A percentile compares a stretch with the other conserved stretches of the same genome.
Evolutionary conservation across 2,797 vertebrate species (phyloP).

Genomic region (Acomys russatus): DNA sequence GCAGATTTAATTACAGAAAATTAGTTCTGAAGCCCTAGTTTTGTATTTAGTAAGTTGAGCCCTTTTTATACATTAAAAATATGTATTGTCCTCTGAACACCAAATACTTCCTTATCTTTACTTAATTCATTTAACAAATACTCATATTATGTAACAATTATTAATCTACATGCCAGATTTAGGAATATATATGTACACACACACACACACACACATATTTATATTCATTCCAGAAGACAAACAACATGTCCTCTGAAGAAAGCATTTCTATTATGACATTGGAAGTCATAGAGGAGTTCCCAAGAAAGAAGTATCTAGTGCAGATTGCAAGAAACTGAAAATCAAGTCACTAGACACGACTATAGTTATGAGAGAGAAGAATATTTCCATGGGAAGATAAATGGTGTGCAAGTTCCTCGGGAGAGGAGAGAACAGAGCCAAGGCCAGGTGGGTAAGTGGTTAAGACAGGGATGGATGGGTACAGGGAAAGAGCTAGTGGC

Average conservation of each 20-base stretch:
- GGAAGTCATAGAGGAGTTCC: not conserved
- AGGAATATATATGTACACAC: not conserved
- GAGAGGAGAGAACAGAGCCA: not conserved
- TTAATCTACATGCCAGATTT: not conserved
- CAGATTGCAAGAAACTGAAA: not conserved
- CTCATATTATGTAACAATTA: not conserved
- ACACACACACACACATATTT: too few species aligned
- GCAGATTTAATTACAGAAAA: not conserved
- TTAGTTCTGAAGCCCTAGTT: not conserved
- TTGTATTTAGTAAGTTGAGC: not conserved
- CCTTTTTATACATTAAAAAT: not conserved
- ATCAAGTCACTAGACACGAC: not conserved
- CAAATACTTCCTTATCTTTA: not conserved
- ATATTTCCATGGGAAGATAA: not conserved
- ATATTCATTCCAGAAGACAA: not conserved
- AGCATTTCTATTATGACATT: not conserved
- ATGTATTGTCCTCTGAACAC: not conserved
- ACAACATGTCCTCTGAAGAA: not conserved
- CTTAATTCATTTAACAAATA: constrained; percentile 10
- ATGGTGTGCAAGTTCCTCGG: not conserved
- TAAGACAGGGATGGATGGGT: not conserved
- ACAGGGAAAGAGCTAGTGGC: not conserved
- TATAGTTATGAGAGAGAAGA: not conserved
- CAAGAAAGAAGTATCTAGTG: not conserved
- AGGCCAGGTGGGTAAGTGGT: not conserved